phyloP scores from a whole-genome alignment of 2,113 vertebrate species.

The Gorsachius goisagi region DNA sequence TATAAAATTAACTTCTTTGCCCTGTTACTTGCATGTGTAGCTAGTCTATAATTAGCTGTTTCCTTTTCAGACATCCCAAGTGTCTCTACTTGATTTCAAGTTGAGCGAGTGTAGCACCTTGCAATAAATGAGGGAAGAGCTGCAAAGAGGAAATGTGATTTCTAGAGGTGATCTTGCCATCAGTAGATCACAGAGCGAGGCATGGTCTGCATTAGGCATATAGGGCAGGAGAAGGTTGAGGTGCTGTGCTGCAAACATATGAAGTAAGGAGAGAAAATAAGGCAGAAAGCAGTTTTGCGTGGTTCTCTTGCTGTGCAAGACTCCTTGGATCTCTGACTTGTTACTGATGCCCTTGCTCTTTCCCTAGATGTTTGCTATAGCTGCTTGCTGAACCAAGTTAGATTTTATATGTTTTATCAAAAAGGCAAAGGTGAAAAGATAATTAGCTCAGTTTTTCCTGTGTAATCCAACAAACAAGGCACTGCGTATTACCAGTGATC shows the following conservation, averaged over 20 bases:
- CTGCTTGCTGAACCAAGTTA: not conserved
- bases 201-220: not conserved
- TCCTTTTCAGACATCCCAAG: slow-evolving; percentile 1
- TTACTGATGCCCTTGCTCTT: not conserved
- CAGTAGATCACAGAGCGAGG: not conserved
- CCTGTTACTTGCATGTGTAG: not conserved
- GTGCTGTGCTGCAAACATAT: not conserved
- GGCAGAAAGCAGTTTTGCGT: not conserved
- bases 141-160: not conserved
- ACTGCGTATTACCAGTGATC: not conserved
- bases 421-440: not conserved
- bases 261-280: not conserved
- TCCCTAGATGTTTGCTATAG: not conserved
- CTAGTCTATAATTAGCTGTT: slow-evolving; percentile 13
- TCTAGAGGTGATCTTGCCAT: not conserved
- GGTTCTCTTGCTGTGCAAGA: not conserved
- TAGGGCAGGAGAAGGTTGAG: not conserved
- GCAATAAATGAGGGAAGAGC: not conserved
- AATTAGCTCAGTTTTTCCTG: not conserved
- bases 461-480: not conserved
- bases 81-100: not conserved
- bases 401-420: not conserved
- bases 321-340: not conserved
- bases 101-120: not conserved
- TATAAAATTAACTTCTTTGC: slow-evolving; percentile 25